Evolutionary conservation across 2,797 vertebrate genomes (phyloP).

Genomic region (Agapornis canus): DNA sequence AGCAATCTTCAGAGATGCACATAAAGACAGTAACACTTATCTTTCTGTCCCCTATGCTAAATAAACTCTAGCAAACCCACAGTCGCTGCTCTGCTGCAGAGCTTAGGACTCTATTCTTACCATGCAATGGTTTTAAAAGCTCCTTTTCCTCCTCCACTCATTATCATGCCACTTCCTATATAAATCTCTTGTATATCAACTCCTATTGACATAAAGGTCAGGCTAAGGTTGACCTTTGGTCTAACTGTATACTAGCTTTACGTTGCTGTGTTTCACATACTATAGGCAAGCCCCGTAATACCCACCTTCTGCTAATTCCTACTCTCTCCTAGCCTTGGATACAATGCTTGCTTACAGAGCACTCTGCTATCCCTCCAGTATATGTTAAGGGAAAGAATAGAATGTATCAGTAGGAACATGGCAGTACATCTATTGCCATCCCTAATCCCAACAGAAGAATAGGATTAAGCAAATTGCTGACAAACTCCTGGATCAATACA

Average conservation of each 20-base stretch:
- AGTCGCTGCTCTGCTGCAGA: background rate
- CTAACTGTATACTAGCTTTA: background rate
- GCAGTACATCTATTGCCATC: background rate
- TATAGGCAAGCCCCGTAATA: background rate
- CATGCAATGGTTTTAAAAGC: background rate
- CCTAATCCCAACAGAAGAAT: background rate
- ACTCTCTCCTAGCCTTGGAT: background rate
- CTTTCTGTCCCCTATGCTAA: background rate
- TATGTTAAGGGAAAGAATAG: background rate
- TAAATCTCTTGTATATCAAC: constrained; percentile 29
- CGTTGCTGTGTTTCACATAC: background rate
- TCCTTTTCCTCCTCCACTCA: background rate
- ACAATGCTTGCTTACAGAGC: background rate
- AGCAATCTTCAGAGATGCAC: background rate
- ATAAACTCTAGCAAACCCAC: background rate
- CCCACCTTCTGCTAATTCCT: background rate
- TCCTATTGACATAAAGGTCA: constrained; percentile 11
- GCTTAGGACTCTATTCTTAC: background rate
- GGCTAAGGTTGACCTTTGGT: background rate
- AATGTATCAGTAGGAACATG: accelerated
- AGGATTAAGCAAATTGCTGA: background rate
- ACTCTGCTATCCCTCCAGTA: background rate
- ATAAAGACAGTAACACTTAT: background rate
- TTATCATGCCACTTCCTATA: background rate
- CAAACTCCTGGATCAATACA: background rate